Evolutionary conservation across 2,888 invertebrate species (phyloP).

Genomic region (Drosophila nigricruria): DNA sequence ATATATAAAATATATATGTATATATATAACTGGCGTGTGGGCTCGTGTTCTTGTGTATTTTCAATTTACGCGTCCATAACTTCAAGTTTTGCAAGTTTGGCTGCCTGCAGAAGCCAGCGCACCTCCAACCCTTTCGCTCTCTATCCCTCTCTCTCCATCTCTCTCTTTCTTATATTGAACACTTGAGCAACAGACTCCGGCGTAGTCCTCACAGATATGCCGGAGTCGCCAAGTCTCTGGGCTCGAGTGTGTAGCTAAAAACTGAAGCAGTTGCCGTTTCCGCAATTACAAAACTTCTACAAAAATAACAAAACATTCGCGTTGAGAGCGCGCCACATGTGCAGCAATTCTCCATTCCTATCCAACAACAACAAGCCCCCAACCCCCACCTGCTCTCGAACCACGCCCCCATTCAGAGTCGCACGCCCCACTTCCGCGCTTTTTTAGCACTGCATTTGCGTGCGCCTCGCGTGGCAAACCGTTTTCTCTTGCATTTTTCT

Average conservation of each 20-base stretch:
- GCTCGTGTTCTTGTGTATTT: slow-evolving; percentile 72
- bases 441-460: slow-evolving; percentile 14
- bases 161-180: slow-evolving; percentile 67
- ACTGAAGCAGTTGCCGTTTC: slow-evolving; percentile 68
- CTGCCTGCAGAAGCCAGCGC: slow-evolving; percentile 22
- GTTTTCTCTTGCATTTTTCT: slow-evolving; percentile 63
- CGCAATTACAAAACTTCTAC: slow-evolving; percentile 80
- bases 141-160: not conserved
- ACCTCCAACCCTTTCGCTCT: not conserved
- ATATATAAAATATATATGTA: not conserved
- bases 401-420: not conserved
- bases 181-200: slow-evolving; percentile 65
- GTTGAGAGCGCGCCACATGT: slow-evolving; percentile 69
- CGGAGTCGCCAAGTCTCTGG: slow-evolving; percentile 26
- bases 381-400: not conserved
- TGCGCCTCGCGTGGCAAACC: slow-evolving; percentile 27
- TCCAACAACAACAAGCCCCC: not conserved
- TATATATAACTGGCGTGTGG: slow-evolving; percentile 26
- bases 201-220: slow-evolving; percentile 30
- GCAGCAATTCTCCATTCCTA: slow-evolving; percentile 27
- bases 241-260: slow-evolving; percentile 44
- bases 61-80: slow-evolving; percentile 81
- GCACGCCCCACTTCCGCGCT: not conserved
- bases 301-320: slow-evolving; percentile 79
- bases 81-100: slow-evolving; percentile 77